These are phyloP conservation scores for Phrynosoma blainvillii DNA, from an alignment of 2,113 vertebrate genomes.

Conservation along the genomic window DNA sequence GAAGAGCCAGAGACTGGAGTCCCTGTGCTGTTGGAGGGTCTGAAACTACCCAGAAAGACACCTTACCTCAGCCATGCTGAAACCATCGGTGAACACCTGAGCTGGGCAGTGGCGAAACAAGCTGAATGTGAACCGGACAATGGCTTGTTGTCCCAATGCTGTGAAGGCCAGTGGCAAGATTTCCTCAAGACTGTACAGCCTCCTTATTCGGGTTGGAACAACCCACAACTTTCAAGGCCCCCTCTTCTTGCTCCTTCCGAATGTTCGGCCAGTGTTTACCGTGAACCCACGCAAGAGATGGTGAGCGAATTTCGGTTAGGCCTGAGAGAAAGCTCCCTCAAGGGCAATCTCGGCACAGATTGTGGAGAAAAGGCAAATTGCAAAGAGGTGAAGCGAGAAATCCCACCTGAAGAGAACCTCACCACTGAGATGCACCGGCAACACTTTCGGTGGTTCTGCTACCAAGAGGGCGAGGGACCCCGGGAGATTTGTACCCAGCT, in stretches of 20 bases:
- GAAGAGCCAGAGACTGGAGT: background rate
- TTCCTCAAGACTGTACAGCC: background rate
- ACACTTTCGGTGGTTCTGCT: background rate
- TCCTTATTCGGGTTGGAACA: background rate
- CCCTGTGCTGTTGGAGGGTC: background rate
- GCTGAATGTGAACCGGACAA: background rate
- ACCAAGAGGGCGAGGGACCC: background rate
- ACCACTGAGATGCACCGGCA: background rate
- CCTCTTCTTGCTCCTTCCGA: too few species aligned
- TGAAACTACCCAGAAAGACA: background rate
- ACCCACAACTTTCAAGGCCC: background rate
- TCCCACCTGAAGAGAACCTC: background rate
- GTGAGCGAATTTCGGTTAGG: too few species aligned
- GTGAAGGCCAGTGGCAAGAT: constrained; percentile 4
- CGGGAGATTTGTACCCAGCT: background rate
- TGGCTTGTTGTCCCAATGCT: background rate
- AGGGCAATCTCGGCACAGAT: background rate
- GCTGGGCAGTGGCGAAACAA: background rate
- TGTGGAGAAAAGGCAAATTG: background rate
- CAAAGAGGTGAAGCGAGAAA: background rate
- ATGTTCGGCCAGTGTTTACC: background rate
- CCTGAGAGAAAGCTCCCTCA: background rate
- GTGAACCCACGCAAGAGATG: background rate
- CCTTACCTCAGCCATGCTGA: background rate
- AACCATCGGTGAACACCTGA: background rate